Evolutionary conservation across 2,797 vertebrate species (phyloP).

Genomic region (Chromis chromis): DNA sequence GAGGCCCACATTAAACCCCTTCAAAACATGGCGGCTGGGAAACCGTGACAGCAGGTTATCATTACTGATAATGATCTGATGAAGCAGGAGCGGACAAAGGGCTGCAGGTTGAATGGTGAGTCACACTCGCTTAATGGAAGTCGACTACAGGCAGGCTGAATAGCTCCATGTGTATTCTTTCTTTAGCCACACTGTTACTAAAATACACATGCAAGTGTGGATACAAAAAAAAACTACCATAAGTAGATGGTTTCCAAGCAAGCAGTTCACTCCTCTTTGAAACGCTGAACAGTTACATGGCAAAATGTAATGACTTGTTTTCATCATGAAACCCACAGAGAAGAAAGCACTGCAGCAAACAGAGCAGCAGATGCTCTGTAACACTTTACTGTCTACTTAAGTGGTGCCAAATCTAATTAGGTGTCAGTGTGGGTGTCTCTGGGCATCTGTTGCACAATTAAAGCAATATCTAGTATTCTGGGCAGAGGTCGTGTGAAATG

Average conservation of each 20-base stretch:
- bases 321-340: background rate
- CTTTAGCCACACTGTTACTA: background rate
- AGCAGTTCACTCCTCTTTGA: background rate
- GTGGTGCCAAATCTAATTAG: slow-evolving; percentile 12
- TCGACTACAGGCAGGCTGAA: slow-evolving; percentile 1
- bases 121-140: slow-evolving; percentile 32
- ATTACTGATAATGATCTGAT: slow-evolving; percentile 44
- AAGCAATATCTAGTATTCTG: slow-evolving; percentile 20
- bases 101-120: slow-evolving; percentile 37
- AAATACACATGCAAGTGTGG: background rate
- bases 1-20: background rate
- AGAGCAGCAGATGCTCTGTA: background rate
- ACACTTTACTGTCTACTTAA: background rate
- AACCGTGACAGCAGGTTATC: slow-evolving; percentile 18
- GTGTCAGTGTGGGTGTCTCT: slow-evolving; percentile 5
- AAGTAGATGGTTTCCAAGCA: slow-evolving; percentile 5
- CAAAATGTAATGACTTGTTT: background rate
- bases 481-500: background rate
- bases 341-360: background rate
- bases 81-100: background rate
- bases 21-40: background rate
- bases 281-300: background rate
- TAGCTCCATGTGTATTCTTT: slow-evolving; percentile 7
- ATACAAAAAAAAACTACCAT: background rate
- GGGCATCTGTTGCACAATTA: slow-evolving; percentile 14